Percentiles rank a stretch among this genome's conserved stretches.
Evolutionary conservation across 2,888 invertebrate genomes (phyloP).

Genomic region (Leucoma salicis): DNA sequence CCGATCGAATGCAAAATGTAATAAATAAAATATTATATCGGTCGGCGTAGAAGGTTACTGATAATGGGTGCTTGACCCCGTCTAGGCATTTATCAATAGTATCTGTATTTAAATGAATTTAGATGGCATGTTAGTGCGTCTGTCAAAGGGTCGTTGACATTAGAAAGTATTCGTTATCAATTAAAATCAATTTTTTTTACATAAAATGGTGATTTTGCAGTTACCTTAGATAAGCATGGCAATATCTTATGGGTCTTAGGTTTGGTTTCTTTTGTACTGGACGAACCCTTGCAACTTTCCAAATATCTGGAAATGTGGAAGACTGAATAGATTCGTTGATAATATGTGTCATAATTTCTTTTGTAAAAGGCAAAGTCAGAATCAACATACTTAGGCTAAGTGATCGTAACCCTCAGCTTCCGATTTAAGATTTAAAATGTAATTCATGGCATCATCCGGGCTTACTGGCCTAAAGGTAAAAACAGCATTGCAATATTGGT

Average conservation of each 20-base stretch:
- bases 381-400: neutral
- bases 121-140: slow-evolving; percentile 23
- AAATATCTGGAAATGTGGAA: neutral
- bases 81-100: slow-evolving; percentile 34
- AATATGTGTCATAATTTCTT: neutral
- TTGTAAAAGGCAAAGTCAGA: neutral
- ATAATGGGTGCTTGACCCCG: slow-evolving; percentile 38
- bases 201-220: neutral
- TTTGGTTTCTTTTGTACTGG: neutral
- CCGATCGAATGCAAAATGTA: slow-evolving; percentile 12
- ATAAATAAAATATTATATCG: slow-evolving; percentile 23
- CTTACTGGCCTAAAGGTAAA: neutral
- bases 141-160: slow-evolving; percentile 27
- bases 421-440: neutral
- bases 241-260: neutral
- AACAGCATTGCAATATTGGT: neutral
- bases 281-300: neutral
- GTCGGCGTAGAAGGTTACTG: slow-evolving; percentile 31
- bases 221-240: neutral
- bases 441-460: neutral
- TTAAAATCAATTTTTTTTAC: slow-evolving; percentile 1
- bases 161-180: slow-evolving; percentile 11
- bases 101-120: slow-evolving; percentile 39
- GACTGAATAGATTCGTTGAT: neutral
- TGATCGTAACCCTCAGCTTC: neutral